Base-by-base conservation (phyloP, 2,797 vertebrate genomes). In the Oreochromis grahami region DNA sequence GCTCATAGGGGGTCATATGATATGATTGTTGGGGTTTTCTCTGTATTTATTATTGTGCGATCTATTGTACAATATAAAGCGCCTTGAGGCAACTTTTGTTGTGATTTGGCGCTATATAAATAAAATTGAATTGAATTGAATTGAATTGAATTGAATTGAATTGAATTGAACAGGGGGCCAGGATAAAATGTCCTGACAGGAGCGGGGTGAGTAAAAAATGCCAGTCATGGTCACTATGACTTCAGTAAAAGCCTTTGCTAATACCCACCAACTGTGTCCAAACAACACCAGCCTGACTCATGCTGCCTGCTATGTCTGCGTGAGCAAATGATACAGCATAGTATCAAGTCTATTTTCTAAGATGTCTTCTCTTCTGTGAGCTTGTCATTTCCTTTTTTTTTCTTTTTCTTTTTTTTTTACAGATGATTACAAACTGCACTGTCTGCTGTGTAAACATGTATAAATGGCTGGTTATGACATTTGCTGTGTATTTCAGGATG, bases 401-500 rank as follows among this genome's bases (percentile, higher is more conserved):
- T 7, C 2, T 26, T 77, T 3, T 5, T 1, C n/a, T 4, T 11
- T 2, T 4, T 53, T 8, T 15, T 65, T 63, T 82, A 38, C 15
- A 63, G 48, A 63, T 78, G 36, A 45, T 68, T 34, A 15, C 45
- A 21, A 51, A 51, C 29, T 58, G 36, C 82, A 1, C 48, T 38
- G 78, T 78, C 14, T 38, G 17, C 74, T 36, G 7, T 76, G 50
- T 80, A 13, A 77, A 29, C 36, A 8, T 50, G 4, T 80, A 17
- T 65, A 8, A 63, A 51, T 50, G 41, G n/a, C 50, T 63, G 34
- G n/a, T 77, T 81, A 52, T 87, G 36, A 82, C 19, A 34, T 51
- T 13, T 32, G 56, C 13, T 89, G 21, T 93, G 85, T 92, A 32
- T 97, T 97, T 79, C 94, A 99, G 97, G 92, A 97, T 97, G 96